Conservation (phyloP, 2,113 vertebrate species). For the Rhinolophus ferrumequinum region DNA sequence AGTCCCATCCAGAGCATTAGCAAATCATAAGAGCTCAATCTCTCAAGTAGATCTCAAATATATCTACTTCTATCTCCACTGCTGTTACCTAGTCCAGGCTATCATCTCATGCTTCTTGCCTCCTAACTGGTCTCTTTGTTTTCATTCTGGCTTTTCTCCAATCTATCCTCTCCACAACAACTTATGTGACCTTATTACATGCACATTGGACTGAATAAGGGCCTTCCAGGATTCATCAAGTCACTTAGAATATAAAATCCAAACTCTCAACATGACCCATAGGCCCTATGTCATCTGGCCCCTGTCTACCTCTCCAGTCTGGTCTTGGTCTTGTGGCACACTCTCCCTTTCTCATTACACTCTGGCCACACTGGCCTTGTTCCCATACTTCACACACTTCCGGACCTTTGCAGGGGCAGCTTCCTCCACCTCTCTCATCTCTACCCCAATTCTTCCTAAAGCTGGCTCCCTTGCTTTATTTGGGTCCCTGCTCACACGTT, state of each 20-base stretch:
- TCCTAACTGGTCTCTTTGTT: neutral
- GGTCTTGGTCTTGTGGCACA: no score
- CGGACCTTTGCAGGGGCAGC: neutral
- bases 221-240: neutral
- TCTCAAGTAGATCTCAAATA: neutral
- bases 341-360: neutral
- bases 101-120: neutral
- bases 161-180: neutral
- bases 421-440: neutral
- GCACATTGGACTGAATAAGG: neutral
- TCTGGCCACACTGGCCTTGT: neutral
- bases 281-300: neutral
- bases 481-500: neutral
- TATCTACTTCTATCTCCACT: neutral
- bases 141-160: neutral
- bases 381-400: neutral
- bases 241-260: neutral
- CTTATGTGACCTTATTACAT: neutral
- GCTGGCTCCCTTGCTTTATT: neutral
- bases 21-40: neutral
- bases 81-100: neutral
- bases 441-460: neutral
- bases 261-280: neutral
- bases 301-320: neutral
- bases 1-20: neutral